Evolutionary conservation across 2,888 invertebrate genomes (phyloP).

Genomic region (Pemphredon lugubris): DNA sequence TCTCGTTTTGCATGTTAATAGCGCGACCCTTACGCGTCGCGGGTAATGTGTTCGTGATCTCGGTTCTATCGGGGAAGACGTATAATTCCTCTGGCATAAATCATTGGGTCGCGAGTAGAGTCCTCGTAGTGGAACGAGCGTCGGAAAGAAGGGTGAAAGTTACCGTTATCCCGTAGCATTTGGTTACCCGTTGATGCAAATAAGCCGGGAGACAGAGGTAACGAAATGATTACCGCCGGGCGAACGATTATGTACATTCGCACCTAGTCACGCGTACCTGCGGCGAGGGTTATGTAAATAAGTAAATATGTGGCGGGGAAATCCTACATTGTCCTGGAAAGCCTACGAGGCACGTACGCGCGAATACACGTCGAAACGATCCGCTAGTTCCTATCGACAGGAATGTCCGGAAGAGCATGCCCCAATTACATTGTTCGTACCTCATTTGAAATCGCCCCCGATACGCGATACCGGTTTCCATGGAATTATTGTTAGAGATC

Average conservation of each 20-base stretch:
- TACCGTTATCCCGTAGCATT: no score
- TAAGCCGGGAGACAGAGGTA: not conserved
- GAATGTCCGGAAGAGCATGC: conserved; percentile 26
- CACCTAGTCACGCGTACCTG: conserved; percentile 11
- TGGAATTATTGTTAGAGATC: not conserved
- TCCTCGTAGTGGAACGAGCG: no score
- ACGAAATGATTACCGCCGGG: not conserved
- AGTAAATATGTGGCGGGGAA: conserved; percentile 22
- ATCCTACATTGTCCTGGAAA: conserved; percentile 11
- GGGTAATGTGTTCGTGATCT: no score
- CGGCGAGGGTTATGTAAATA: conserved; percentile 7
- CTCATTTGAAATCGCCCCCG: conserved; percentile 8
- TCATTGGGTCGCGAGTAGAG: no score
- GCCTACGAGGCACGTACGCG: conserved; percentile 13
- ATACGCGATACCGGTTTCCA: not conserved
- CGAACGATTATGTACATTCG: conserved; percentile 9
- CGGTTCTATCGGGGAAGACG: no score
- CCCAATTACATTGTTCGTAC: conserved; percentile 38
- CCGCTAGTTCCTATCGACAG: conserved; percentile 9
- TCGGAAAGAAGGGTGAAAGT: no score
- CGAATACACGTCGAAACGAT: conserved; percentile 12
- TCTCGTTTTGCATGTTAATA: no score
- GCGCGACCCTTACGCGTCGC: no score
- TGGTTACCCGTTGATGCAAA: not conserved
- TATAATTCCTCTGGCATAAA: no score